Evolutionary conservation across 2,888 invertebrate genomes (phyloP).

Genomic region (Drosophila rubida): DNA sequence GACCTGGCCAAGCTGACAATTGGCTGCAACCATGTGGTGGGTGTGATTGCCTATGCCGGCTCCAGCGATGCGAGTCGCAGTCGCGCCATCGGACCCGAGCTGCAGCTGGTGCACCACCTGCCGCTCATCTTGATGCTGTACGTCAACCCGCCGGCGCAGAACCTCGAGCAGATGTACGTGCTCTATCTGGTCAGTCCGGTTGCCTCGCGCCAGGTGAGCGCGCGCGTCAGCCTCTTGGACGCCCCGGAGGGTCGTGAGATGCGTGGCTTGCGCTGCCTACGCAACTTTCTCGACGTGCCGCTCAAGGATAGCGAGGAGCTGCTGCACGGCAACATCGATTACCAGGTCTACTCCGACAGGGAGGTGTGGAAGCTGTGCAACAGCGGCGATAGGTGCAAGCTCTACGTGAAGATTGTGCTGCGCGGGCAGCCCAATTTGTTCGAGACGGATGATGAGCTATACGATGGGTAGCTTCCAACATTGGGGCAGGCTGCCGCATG

Average conservation of each 20-base stretch:
- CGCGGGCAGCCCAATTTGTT: constrained; percentile 52
- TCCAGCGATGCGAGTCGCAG: constrained; percentile 25
- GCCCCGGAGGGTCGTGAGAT: constrained; percentile 17
- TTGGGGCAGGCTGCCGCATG: constrained; percentile 14
- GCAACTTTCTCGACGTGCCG: constrained; percentile 50
- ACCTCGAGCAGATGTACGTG: constrained; percentile 42
- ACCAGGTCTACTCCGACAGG: constrained; percentile 40
- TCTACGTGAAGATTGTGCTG: constrained; percentile 49
- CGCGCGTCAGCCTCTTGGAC: constrained; percentile 43
- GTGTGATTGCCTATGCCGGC: constrained; percentile 54
- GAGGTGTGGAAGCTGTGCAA: constrained; percentile 39
- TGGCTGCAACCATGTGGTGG: constrained; percentile 56
- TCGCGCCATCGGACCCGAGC: constrained; percentile 48
- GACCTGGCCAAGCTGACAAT: constrained; percentile 41
- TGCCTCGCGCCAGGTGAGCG: constrained; percentile 35
- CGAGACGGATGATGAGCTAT: constrained; percentile 1
- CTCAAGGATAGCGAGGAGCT: constrained; percentile 43
- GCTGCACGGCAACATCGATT: constrained; percentile 56
- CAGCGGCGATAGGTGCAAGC: constrained; percentile 1
- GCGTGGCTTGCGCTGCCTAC: constrained; percentile 51
- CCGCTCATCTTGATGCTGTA: constrained; percentile 57
- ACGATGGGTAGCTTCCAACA: background rate
- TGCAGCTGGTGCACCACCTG: constrained; percentile 59
- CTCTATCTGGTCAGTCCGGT: constrained; percentile 53
- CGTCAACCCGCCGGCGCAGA: constrained; percentile 32